Base-by-base conservation (phyloP, 2,797 vertebrate species). In the Mycteria americana region DNA sequence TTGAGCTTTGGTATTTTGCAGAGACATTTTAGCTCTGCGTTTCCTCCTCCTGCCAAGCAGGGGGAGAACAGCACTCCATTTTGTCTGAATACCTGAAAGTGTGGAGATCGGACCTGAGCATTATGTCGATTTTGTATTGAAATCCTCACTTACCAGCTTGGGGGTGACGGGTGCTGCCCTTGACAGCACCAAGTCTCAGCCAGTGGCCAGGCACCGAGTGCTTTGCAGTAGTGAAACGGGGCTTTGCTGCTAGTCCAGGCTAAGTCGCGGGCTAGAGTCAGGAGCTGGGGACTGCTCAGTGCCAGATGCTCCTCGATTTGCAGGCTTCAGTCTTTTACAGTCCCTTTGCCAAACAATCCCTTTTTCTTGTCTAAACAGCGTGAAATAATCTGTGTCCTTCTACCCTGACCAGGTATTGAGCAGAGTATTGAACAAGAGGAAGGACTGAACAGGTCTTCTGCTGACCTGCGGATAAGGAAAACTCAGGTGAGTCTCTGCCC, bases 401-500 rank as follows among this genome's bases (percentile, higher is more conserved):
- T 88, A 2, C 54, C 53, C 80, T 19, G 8, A 68, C 7, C 95
- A 99, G 99, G 98, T 98, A 99, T 99, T 43, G 99, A 99, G 97
- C 99, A 99, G 97, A 99, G 98, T 82, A 99, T 99, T 27, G 99
- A 99, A 93, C 99, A 99, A 82, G 99, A 99, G 76, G 99, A 99
- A 95, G 98, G 98, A 37, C 98, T 99, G 96, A 99, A 99, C 97
- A 98, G 98, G 83, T 99, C 99, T 2, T 99, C 99, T 1, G 99
- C 99, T 7, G 99, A 99, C 96, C 98, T 99, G 97, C 98, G 99
- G 97, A 99, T 99, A 98, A 98, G 99, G 70, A 99, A 99, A 98
- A 99, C 99, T 31, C 99, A 99, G 98, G 99, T 99, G 88, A 96
- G 76, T 64, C 33, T 54, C 48, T 87, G 62, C 35, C n/a, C 65